Evolutionary conservation across 2,113 vertebrate species (phyloP).

Genomic region (Crocuta crocuta): DNA sequence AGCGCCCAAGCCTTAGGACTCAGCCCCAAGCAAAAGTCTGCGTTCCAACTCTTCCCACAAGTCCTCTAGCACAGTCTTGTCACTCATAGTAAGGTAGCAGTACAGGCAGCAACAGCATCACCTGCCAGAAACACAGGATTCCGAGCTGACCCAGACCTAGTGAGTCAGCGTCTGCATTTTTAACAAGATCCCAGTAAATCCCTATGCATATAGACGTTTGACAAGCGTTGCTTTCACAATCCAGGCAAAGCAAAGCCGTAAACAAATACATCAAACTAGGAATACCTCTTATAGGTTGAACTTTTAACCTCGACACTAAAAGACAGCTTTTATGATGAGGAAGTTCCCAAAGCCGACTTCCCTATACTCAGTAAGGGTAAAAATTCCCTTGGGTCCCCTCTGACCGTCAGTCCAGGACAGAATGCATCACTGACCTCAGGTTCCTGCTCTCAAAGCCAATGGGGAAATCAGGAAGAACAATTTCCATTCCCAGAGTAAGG

Average conservation of each 20-base stretch:
- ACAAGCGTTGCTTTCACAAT: neutral
- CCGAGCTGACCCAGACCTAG: neutral
- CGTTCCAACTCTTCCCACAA: neutral
- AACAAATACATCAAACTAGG: neutral
- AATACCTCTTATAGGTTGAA: neutral
- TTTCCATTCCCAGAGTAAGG: neutral
- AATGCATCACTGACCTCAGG: neutral
- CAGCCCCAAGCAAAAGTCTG: neutral
- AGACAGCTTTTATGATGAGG: neutral
- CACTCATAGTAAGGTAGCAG: neutral
- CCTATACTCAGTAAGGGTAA: neutral
- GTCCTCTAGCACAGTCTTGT: neutral
- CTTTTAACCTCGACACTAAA: neutral
- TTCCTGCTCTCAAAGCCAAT: slow-evolving; percentile 20
- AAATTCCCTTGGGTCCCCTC: slow-evolving; percentile 43
- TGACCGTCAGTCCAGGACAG: neutral
- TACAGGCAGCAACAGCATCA: neutral
- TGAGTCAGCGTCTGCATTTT: neutral
- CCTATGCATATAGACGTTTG: neutral
- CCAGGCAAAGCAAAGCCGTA: neutral
- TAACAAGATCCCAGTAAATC: neutral
- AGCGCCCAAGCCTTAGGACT: accelerated
- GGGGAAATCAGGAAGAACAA: slow-evolving; percentile 14
- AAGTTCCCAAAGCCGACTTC: slow-evolving; percentile 25
- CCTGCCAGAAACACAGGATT: neutral